Evolutionary conservation across 2,113 vertebrate species (phyloP).

Genomic region (Isurus oxyrinchus): DNA sequence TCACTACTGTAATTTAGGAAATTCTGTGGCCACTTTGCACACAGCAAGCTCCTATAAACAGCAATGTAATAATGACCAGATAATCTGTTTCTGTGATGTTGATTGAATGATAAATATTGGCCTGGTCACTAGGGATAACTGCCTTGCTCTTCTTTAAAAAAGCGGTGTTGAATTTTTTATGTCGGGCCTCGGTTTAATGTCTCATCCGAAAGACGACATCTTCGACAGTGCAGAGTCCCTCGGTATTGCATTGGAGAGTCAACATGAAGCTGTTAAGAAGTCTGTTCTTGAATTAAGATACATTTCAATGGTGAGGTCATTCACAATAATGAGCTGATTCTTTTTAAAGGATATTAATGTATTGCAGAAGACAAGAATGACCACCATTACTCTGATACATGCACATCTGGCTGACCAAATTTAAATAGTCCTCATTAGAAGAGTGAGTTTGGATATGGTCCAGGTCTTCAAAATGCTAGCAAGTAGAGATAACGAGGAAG

Average conservation of each 20-base stretch:
- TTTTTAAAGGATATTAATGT: background rate
- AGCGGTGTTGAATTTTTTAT: too few species aligned
- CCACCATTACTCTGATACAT: background rate
- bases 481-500: background rate
- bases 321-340: background rate
- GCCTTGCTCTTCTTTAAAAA: too few species aligned
- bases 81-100: too few species aligned
- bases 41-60: too few species aligned
- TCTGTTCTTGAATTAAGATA: background rate
- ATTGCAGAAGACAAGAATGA: background rate
- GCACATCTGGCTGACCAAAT: background rate
- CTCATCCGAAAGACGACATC: too few species aligned
- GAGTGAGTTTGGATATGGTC: background rate
- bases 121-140: too few species aligned
- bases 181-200: too few species aligned
- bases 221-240: background rate
- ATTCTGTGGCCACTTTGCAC: too few species aligned
- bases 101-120: too few species aligned
- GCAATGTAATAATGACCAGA: too few species aligned
- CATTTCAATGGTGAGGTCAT: background rate
- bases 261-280: background rate
- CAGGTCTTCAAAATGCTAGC: background rate
- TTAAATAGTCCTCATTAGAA: background rate
- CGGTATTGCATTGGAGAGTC: background rate
- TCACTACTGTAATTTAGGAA: too few species aligned